Conservation (phyloP, 2,888 invertebrate species). For the Unio delphinus region DNA sequence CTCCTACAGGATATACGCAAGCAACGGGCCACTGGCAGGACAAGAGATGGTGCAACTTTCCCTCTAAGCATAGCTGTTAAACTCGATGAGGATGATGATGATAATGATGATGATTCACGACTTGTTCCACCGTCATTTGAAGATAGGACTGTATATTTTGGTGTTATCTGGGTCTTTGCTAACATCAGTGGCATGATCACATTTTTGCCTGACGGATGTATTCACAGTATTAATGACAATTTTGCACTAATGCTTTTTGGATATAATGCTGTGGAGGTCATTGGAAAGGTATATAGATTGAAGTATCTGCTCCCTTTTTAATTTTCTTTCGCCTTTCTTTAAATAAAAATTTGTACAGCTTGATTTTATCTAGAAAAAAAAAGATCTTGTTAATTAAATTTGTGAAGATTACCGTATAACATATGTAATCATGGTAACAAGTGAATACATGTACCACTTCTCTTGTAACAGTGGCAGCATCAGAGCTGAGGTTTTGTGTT, state of each 20-base stretch:
- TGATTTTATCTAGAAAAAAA: not conserved
- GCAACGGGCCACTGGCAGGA: slow-evolving; percentile 79
- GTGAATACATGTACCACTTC: no score
- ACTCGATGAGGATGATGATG: slow-evolving; percentile 26
- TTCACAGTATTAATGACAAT: slow-evolving; percentile 80
- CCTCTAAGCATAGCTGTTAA: slow-evolving; percentile 73
- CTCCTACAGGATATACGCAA: slow-evolving; percentile 73
- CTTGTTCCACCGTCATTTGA: not conserved
- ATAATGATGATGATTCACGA: slow-evolving; percentile 16
- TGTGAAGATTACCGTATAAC: no score
- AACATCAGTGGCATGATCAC: slow-evolving; percentile 81
- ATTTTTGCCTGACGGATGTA: slow-evolving; percentile 77
- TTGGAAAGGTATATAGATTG: slow-evolving; percentile 72
- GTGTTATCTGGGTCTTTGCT: slow-evolving; percentile 71
- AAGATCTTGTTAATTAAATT: no score
- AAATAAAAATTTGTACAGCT: not conserved
- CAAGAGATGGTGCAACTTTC: slow-evolving; percentile 78
- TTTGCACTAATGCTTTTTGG: slow-evolving; percentile 80
- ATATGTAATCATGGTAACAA: no score
- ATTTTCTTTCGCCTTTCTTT: not conserved
- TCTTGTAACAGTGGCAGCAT: no score
- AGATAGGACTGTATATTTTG: slow-evolving; percentile 45
- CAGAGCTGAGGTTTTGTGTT: no score
- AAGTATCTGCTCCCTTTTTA: not conserved
- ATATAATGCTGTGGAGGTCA: slow-evolving; percentile 76